Base-by-base conservation (phyloP, 2,797 vertebrate genomes). In the Syngnathus rostellatus region DNA sequence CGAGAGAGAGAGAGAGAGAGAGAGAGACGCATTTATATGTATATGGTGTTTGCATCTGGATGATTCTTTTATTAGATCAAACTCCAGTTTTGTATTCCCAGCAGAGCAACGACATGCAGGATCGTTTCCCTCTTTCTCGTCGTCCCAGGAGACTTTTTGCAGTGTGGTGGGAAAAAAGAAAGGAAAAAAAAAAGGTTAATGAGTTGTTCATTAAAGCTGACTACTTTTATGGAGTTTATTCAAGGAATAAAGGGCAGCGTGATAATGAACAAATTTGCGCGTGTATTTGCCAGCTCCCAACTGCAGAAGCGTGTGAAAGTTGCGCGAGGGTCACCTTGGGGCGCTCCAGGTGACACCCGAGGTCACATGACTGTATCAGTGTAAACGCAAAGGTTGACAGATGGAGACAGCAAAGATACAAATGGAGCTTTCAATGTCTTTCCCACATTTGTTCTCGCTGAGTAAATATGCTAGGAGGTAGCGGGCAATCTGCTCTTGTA, bases 391-490 rank as follows among this genome's bases (percentile, higher is more conserved):
- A 50, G 31, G 65, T 19, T 81, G 83, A 85, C 55, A 57, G 55
- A 57, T 57, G 25, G 31, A 37, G 55, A 38, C 61, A 63, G 65
- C 21, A 59, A 73, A 76, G 66, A 63, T 40, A 6, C 19, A 39
- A 70, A 76, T 75, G 14, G 70, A 69, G 73, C 65, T 51, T 71
- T 64, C 64, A 48, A 11, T 43, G 58, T 45, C 66, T 74, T 73
- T 86, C 86, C 83, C 86, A 88, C 81, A 54, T 84, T 76, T 51
- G 50, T n/a, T 7, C 8, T 6, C 14, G 16, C 45, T 1, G 8
- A 1, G n/a, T 51, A 51, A 51, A 51, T 51, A 51, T 51, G 50
- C 50, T 31, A 31, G 4, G 48, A 2, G 2, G 7, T n/a, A 2
- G 7, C 19, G 46, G 46, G 2, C 46, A 50, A 17, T 12, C 41